A percentile compares a stretch with the other conserved stretches of the same genome.
These are phyloP conservation scores for Tapera naevia DNA, from an alignment of 2,797 vertebrate species.

Conservation along the genomic window DNA sequence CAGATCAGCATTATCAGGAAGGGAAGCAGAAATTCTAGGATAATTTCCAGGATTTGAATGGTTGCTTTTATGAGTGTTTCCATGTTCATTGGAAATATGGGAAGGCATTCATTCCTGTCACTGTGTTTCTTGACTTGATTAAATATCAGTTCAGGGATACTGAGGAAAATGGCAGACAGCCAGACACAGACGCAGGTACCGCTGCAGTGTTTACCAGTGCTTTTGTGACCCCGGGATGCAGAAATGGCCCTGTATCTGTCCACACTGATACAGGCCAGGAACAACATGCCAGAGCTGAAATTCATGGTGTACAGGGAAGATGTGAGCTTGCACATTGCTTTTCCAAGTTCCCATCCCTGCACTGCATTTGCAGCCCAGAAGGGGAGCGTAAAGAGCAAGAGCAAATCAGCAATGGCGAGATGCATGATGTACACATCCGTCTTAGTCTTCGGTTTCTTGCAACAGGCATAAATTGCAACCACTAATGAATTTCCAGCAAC, in stretches of 20 bases:
- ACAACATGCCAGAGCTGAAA: constrained; percentile 92
- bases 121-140: constrained; percentile 77
- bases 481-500: constrained; percentile 89
- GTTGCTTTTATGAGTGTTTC: constrained; percentile 76
- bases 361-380: constrained; percentile 91
- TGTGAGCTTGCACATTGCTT: constrained; percentile 83
- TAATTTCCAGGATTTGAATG: constrained; percentile 86
- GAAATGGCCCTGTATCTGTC: constrained; percentile 83
- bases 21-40: constrained; percentile 87
- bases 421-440: constrained; percentile 91
- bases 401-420: constrained; percentile 87
- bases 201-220: constrained; percentile 72
- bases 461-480: constrained; percentile 84
- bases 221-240: not conserved
- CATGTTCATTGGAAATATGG: constrained; percentile 77
- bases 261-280: constrained; percentile 91
- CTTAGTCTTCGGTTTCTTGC: constrained; percentile 84
- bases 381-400: constrained; percentile 90
- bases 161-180: constrained; percentile 80
- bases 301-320: constrained; percentile 87
- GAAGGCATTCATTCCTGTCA: constrained; percentile 76
- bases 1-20: constrained; percentile 87
- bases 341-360: constrained; percentile 79
- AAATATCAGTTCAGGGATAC: constrained; percentile 86
- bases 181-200: constrained; percentile 82